phyloP scores from a whole-genome alignment of 2,797 vertebrate species.

The Gymnoscopelus microlampas region DNA sequence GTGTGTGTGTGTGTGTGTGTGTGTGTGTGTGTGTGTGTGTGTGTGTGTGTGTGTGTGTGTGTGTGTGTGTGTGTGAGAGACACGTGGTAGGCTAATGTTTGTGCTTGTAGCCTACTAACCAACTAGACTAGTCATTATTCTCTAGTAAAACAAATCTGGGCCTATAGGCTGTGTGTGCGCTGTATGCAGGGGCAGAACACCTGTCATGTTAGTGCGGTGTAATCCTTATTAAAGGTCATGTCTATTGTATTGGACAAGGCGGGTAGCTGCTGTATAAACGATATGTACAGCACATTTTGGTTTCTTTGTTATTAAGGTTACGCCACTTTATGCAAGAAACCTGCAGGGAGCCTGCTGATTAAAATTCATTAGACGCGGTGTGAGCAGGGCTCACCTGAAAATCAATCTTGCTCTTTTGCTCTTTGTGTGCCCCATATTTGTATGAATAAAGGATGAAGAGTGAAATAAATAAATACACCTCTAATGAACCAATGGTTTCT shows the following conservation, averaged over 20 bases:
- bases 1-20: too few relatives aligned
- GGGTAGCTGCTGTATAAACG: conserved; percentile 22
- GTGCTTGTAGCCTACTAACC: too few relatives aligned
- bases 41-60: too few relatives aligned
- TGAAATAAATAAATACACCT: background rate
- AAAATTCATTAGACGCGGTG: too few relatives aligned
- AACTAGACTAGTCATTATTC: too few relatives aligned
- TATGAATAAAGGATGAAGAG: conserved; percentile 9
- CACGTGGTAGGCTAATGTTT: too few relatives aligned
- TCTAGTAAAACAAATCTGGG: too few relatives aligned
- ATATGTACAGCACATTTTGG: background rate
- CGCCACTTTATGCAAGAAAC: background rate
- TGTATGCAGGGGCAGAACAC: background rate
- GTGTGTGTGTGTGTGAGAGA: too few relatives aligned
- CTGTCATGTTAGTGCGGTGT: conserved; percentile 32
- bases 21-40: too few relatives aligned
- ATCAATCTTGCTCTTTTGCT: background rate
- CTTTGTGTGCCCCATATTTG: too few relatives aligned
- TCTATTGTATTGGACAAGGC: conserved; percentile 30
- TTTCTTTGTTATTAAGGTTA: background rate
- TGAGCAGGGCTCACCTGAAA: background rate
- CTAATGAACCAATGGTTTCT: background rate
- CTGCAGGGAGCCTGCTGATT: too few relatives aligned
- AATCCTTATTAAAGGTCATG: conserved; percentile 46
- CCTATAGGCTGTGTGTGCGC: background rate